Conservation (phyloP, 2,113 vertebrate species). For the Pedetes capensis region DNA sequence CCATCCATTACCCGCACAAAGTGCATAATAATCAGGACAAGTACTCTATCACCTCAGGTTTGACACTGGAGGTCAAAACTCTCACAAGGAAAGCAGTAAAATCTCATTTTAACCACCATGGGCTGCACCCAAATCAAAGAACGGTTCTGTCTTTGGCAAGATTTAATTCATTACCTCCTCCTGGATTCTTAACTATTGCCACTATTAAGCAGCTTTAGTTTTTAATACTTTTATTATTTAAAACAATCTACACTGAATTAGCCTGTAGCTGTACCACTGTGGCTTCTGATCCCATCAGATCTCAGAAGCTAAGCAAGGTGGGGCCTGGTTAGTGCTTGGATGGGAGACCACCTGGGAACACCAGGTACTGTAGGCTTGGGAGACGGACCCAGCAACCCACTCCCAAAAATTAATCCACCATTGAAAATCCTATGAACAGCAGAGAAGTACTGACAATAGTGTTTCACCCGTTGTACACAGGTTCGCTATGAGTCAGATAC, state of each 20-base stretch:
- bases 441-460: too few species aligned
- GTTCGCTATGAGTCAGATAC: too few species aligned
- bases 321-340: too few species aligned
- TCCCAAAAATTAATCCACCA: too few species aligned
- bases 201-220: background rate
- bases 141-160: background rate
- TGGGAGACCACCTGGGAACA: too few species aligned
- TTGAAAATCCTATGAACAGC: too few species aligned
- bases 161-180: background rate
- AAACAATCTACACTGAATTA: background rate
- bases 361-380: too few species aligned
- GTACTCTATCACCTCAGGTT: slow-evolving; percentile 18
- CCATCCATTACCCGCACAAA: slow-evolving; percentile 55
- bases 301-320: too few species aligned
- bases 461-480: too few species aligned
- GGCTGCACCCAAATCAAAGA: background rate
- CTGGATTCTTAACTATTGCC: background rate
- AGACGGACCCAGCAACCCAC: too few species aligned
- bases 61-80: slow-evolving; percentile 60
- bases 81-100: background rate
- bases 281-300: too few species aligned
- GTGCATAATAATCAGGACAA: slow-evolving; percentile 49
- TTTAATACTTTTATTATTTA: slow-evolving; percentile 6
- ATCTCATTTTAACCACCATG: background rate
- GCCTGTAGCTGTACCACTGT: too few species aligned